phyloP scores from a whole-genome alignment of 1,140 invertebrate species.

The Agrypnia vestita region DNA sequence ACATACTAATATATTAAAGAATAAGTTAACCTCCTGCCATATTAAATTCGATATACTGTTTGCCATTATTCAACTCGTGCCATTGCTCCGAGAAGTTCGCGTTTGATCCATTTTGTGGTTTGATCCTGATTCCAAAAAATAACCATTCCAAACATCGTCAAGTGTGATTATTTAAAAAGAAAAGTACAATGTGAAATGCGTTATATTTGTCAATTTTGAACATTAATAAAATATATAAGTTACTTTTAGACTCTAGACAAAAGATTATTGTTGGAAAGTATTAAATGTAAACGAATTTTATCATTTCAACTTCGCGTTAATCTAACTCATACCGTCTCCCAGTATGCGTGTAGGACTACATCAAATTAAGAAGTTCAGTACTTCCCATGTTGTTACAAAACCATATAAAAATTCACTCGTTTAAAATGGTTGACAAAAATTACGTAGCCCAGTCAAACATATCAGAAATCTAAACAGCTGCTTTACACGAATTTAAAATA shows the following conservation, averaged over 20 bases:
- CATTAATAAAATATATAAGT: background rate
- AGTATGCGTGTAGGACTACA: too few species aligned
- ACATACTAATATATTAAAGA: background rate
- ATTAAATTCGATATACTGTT: constrained; percentile 18
- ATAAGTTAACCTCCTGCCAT: background rate
- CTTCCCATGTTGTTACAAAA: too few species aligned
- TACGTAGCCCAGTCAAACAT: too few species aligned
- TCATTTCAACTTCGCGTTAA: too few species aligned
- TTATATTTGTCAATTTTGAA: constrained; percentile 31
- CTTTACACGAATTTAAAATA: too few species aligned
- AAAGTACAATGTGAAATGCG: background rate
- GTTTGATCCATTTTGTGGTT: constrained; percentile 1
- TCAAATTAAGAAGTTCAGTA: too few species aligned
- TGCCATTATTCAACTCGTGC: constrained; percentile 36
- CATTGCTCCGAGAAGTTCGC: constrained; percentile 1
- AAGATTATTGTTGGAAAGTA: background rate
- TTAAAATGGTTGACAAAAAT: too few species aligned
- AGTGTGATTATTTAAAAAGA: constrained; percentile 23
- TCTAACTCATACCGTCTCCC: too few species aligned
- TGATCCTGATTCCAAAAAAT: constrained; percentile 38
- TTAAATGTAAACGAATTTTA: background rate
- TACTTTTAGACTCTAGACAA: constrained; percentile 17
- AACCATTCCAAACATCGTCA: constrained; percentile 33
- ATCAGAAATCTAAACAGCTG: too few species aligned
- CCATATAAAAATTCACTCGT: too few species aligned